Conservation (phyloP, 2,113 vertebrate species). For the cattle (Bos taurus) region ARS-UCD2.0 NC_037348.1:62313001-62313500, state of each 20-base stretch:
- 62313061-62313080: background rate
- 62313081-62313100: background rate
- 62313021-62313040: fast-evolving
- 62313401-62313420: fast-evolving
- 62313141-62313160: background rate
- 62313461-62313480: too few species aligned
- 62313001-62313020: background rate
- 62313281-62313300: constrained; percentile 60
- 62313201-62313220: constrained; percentile 57
- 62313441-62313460: background rate
- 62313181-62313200: constrained; percentile 54
- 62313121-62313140: background rate
- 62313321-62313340: background rate
- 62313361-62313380: fast-evolving
- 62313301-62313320: background rate
- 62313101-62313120: background rate
- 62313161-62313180: constrained; percentile 30
- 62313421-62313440: fast-evolving
- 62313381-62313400: fast-evolving
- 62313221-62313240: constrained; percentile 56
- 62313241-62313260: constrained; percentile 35
- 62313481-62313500: background rate
- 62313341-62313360: background rate
- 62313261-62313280: constrained; percentile 60
- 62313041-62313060: background rate